phyloP scores from a whole-genome alignment of 2,797 vertebrate species.

The Macroramphosus scolopax region DNA sequence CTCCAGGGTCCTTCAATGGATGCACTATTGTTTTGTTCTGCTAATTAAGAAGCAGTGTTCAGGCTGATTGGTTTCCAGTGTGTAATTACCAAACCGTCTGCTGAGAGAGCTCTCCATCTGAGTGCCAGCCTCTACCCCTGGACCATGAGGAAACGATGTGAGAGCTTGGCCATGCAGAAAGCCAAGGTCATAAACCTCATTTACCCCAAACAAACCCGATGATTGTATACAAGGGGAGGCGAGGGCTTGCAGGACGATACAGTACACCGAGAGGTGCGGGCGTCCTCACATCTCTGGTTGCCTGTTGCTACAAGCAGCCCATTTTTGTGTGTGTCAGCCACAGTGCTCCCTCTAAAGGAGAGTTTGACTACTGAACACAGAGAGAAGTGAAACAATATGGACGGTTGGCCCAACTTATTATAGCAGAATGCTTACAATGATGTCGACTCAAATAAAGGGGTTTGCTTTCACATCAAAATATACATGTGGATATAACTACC shows the following conservation, averaged over 20 bases:
- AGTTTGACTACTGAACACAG: slow-evolving; percentile 26
- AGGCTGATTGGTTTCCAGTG: slow-evolving; percentile 82
- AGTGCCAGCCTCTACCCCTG: slow-evolving; percentile 62
- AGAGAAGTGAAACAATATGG: not conserved
- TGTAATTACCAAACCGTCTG: slow-evolving; percentile 81
- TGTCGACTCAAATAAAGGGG: slow-evolving; percentile 10
- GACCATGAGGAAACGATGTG: slow-evolving; percentile 56
- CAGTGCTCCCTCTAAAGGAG: slow-evolving; percentile 63
- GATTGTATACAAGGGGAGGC: slow-evolving; percentile 41
- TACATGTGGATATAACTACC: slow-evolving; percentile 33
- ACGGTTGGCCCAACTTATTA: no score
- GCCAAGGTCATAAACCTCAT: slow-evolving; percentile 64
- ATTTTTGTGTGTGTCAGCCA: slow-evolving; percentile 39
- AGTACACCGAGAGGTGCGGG: slow-evolving; percentile 28
- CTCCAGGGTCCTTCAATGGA: slow-evolving; percentile 69
- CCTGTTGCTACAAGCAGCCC: slow-evolving; percentile 18
- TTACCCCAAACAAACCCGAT: slow-evolving; percentile 62
- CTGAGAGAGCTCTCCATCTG: slow-evolving; percentile 72
- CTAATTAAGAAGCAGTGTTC: slow-evolving; percentile 83
- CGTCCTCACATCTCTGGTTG: slow-evolving; percentile 15
- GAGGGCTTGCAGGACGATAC: slow-evolving; percentile 15
- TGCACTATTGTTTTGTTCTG: slow-evolving; percentile 78
- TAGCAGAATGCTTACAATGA: no score
- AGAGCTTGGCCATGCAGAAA: slow-evolving; percentile 61
- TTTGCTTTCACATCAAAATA: slow-evolving; percentile 34